These are phyloP conservation scores for Atta texana DNA, from an alignment of 1,140 invertebrate genomes.

Conservation along the genomic window DNA sequence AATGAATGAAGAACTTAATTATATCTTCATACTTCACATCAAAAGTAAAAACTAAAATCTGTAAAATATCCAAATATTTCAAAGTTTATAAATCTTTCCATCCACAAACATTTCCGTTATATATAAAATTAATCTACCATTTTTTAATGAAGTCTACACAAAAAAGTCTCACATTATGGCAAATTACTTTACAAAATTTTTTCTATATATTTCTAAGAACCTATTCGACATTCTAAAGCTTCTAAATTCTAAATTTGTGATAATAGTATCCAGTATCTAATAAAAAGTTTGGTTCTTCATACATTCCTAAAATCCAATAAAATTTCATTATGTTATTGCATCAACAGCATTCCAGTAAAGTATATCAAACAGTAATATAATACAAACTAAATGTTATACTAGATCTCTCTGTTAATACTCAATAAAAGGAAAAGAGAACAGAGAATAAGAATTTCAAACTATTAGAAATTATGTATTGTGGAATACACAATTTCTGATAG, in stretches of 20 bases:
- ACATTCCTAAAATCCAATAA: slow-evolving; percentile 75
- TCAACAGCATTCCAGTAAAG: not conserved
- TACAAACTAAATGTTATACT: too few relatives aligned
- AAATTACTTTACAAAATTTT: slow-evolving; percentile 87
- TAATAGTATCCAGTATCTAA: slow-evolving; percentile 66
- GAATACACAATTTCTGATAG: too few relatives aligned
- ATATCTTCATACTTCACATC: slow-evolving; percentile 89
- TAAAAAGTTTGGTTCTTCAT: slow-evolving; percentile 63
- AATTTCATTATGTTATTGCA: slow-evolving; percentile 1
- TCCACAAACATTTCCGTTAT: not conserved
- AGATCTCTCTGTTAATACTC: too few relatives aligned
- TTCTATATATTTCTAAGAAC: slow-evolving; percentile 91
- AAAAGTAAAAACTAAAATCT: slow-evolving; percentile 86
- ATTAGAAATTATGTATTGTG: too few relatives aligned
- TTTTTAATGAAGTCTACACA: slow-evolving; percentile 88
- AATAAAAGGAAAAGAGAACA: too few relatives aligned
- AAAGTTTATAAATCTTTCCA: not conserved
- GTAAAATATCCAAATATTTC: slow-evolving; percentile 64
- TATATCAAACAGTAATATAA: too few relatives aligned
- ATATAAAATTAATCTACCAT: slow-evolving; percentile 81
- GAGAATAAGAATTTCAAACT: too few relatives aligned
- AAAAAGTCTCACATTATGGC: slow-evolving; percentile 89
- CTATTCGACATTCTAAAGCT: slow-evolving; percentile 90
- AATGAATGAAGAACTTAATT: slow-evolving; percentile 91
- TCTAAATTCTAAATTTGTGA: slow-evolving; percentile 76